Evolutionary conservation across 2,113 vertebrate genomes (phyloP), one percentile per base, ranked within the genome.

Genomic region (Bubo scandiacus): DNA sequence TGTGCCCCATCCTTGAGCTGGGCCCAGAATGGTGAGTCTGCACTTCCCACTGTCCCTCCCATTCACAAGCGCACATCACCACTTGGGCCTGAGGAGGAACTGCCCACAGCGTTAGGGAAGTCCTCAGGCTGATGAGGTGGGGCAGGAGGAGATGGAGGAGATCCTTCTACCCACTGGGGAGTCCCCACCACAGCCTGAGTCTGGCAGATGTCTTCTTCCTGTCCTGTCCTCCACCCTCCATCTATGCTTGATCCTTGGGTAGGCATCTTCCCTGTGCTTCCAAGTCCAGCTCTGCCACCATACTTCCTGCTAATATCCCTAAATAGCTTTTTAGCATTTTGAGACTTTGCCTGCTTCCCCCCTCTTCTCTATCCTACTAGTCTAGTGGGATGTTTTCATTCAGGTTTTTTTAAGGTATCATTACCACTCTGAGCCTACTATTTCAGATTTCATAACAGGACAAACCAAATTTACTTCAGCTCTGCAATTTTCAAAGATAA

Each of bases 371-470:
- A 23, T n/a, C 36, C 13, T 74, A 67, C 20, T 30, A 72, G 25
- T 61, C 36, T 74, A 67, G 42, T 22, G 27, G 40, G 30, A 67
- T 62, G 29, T 74, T 94, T 67, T 72, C 14, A 27, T 80, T 79
- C 32, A 32, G 7, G 2, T 45, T 43, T 27, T 78, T 83, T 34
- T 29, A 71, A 88, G 23, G 12, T 7, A 1, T 79, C n/a, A 36
- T 58, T 89, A 42, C 21, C 40, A 59, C 36, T 52, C 43, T 34
- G 22, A 88, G 40, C 27, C 51, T 89, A 49, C 32, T 93, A 81
- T 73, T 93, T 92, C 43, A 55, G 27, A 57, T 90, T 96, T 94
- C 49, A 16, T 82, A 86, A 85, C 23, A 88, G 43, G 54, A 75
- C n/a, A 88, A 88, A 5, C 15, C 43, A 93, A 81, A 51, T 86